Conservation (phyloP, 2,113 vertebrate species). For the Alces alces region DNA sequence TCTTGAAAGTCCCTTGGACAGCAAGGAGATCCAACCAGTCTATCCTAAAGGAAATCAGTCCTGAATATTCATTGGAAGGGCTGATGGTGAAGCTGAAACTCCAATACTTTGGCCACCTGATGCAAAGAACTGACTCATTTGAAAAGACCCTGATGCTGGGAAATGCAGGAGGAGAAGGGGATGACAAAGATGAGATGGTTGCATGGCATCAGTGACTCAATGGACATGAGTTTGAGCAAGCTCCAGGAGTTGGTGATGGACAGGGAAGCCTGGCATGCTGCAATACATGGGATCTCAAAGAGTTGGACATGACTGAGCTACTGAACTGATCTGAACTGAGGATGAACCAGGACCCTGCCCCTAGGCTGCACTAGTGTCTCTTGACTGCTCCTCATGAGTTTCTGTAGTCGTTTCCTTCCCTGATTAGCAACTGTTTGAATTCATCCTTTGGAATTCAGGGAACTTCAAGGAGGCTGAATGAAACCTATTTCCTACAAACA, state of each 20-base stretch:
- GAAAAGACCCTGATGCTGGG: neutral
- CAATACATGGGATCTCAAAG: neutral
- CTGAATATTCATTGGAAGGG: neutral
- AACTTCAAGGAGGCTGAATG: neutral
- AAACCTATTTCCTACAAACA: neutral
- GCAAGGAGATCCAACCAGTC: neutral
- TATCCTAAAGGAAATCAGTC: neutral
- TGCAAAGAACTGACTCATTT: neutral
- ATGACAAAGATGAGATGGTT: neutral
- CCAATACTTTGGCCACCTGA: neutral
- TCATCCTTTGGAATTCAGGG: neutral
- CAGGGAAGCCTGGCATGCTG: neutral
- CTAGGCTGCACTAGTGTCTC: neutral
- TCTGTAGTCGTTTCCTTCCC: neutral
- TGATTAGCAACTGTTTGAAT: neutral
- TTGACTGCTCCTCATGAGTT: neutral
- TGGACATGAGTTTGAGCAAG: neutral
- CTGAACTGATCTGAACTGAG: neutral
- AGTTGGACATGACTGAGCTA: neutral
- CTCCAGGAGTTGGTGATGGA: neutral
- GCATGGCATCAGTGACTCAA: neutral
- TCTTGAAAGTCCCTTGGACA: neutral
- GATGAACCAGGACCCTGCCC: neutral
- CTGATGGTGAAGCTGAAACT: neutral
- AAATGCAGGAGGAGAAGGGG: neutral